Evolutionary conservation across 1,140 invertebrate species (phyloP).

Genomic region (Drosophila triauraria): DNA sequence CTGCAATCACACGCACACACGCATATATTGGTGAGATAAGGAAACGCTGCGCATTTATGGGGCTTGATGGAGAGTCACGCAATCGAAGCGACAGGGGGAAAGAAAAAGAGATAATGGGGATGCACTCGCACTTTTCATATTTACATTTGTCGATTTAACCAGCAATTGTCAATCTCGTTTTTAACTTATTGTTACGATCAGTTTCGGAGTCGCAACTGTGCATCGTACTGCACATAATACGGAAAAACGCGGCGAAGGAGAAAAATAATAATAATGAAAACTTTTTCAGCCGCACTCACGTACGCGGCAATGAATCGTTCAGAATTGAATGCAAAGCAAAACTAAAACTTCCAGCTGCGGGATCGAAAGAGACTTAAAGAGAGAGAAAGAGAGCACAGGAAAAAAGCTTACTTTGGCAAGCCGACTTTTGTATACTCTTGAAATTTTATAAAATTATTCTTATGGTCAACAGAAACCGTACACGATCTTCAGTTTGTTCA

Average conservation of each 20-base stretch:
- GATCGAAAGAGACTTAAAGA: conserved; percentile 1
- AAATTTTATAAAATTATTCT: neutral
- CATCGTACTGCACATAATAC: conserved; percentile 71
- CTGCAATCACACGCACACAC: conserved; percentile 58
- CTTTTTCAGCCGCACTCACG: conserved; percentile 56
- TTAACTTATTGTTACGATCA: conserved; percentile 48
- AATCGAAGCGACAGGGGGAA: conserved; percentile 20
- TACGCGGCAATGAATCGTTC: conserved; percentile 63
- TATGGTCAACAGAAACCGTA: too few relatives aligned
- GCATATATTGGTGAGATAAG: conserved; percentile 60
- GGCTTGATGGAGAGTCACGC: conserved; percentile 64
- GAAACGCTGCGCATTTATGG: conserved; percentile 76
- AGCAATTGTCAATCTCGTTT: conserved; percentile 55
- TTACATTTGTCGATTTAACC: conserved; percentile 43
- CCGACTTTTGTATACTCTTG: neutral
- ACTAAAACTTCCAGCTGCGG: conserved; percentile 17
- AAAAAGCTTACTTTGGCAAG: neutral
- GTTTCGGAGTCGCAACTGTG: conserved; percentile 46
- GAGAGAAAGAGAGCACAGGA: conserved; percentile 4
- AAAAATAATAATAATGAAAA: conserved; percentile 48
- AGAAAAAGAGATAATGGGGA: conserved; percentile 7
- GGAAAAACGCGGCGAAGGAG: conserved; percentile 41
- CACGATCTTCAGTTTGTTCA: too few relatives aligned
- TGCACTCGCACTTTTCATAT: conserved; percentile 68
- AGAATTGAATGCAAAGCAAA: conserved; percentile 55